Evolutionary conservation across 2,113 vertebrate genomes (phyloP), one percentile per base, ranked within the genome.

Genomic region (Hippocampus zosterae): DNA sequence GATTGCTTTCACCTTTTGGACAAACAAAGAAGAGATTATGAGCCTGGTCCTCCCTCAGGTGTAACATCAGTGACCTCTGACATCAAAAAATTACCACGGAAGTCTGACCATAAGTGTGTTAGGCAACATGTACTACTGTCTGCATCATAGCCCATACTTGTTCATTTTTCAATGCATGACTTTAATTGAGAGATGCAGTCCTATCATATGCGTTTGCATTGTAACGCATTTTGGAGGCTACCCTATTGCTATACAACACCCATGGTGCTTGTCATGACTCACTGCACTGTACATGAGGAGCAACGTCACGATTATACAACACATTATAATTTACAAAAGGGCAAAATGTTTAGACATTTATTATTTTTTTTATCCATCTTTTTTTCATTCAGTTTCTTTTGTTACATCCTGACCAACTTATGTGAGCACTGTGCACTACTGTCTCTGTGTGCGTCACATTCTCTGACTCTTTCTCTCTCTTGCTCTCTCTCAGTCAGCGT

Each of bases 211-310:
- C 9, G 23, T 59, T 56, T 16, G 25, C 37, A n/a, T 41, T 62
- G 60, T n/a, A 41, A n/a, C 21, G 21, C 65, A 67, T 73, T 69
- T 72, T 72, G 79, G 76, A 55, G 55, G 77, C 75, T 70, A 41
- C 72, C 29, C 67, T 64, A 53, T 23, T 81, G 62, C 69, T 70
- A 72, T 62, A 3, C 44, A 72, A 67, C 80, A 76, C 74, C 73
- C 64, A 67, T 57, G 72, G 67, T 72, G 37, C 70, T 76, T 63
- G 42, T 72, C 74, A 72, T 83, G 81, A 87, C 77, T 83, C 70
- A 74, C 50, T 37, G 64, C 68, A 74, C 44, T 37, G 67, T 60
- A 60, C 65, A 61, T 52, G 69, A 29, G 57, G 42, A 60, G 67
- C 52, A 67, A 67, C 23, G 64, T 10, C 25, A 44, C 57, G 29